Evolutionary conservation across 1,140 invertebrate genomes (phyloP), one percentile per base, ranked within the genome.

Genomic region (Nymphalis io): DNA sequence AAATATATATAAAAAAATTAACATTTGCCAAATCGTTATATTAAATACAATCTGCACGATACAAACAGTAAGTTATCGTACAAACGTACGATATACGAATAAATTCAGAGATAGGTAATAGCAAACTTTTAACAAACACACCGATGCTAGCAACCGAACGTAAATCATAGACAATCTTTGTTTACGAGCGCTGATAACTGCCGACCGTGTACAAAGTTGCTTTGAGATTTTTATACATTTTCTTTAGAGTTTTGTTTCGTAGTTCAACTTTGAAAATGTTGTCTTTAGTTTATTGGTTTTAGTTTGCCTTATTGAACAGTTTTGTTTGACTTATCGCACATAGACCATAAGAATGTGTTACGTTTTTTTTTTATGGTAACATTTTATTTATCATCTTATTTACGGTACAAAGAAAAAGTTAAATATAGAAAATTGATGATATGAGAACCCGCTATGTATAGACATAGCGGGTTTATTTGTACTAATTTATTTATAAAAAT

Each of bases 161-260:
- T 68, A 68, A 68, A 68, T 68, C 67, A 68, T 68, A 68, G 59
- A 68, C 67, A 68, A 62, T 62, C 67, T 62, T 68, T 62, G 67
- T 68, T 68, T 68, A 68, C 67, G 67, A 62, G 21, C 51, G 39
- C 48, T 61, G 67, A 68, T 68, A 68, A 68, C 60, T 61, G 51
- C 58, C 48, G 59, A 27, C 67, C 67, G 66, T 68, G 61, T 63
- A 68, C 51, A 58, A 62, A 68, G 46, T 62, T 68, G 51, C 67
- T 68, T 68, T 46, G 39, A 33, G 48, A 62, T 68, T 68, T 61
- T 68, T 68, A 63, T 63, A 53, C 48, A 16, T 57, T 51, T 57
- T 61, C 51, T 61, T 46, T 61, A 27, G 13, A 33, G 66, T 23
- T 68, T 60, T 68, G 48, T 68, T 68, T 53, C 10, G 58, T 21